Percentiles rank a stretch among this genome's conserved stretches.
Evolutionary conservation across 2,888 invertebrate species (phyloP).

Genomic region (Tryphoninae sp.): DNA sequence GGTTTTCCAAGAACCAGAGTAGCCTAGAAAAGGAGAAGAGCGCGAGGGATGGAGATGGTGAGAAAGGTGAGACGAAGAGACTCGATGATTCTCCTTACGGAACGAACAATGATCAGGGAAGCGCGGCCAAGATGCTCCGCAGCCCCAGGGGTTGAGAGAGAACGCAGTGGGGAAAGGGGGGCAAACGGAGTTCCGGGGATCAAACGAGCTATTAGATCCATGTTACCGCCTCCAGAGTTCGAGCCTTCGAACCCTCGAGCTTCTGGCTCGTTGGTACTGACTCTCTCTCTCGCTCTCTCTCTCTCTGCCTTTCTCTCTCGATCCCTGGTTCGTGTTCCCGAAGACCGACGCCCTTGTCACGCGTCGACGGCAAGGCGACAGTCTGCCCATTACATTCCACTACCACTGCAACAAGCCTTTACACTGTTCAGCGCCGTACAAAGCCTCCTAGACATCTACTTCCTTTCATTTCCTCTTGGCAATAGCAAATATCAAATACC

Average conservation of each 20-base stretch:
- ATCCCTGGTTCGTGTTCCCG: constrained; percentile 66
- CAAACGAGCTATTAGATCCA: constrained; percentile 77
- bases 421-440: constrained; percentile 25
- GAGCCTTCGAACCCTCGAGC: constrained; percentile 66
- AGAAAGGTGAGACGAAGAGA: constrained; percentile 54
- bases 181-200: constrained; percentile 65
- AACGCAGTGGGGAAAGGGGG: constrained; percentile 66
- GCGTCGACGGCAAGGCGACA: constrained; percentile 69
- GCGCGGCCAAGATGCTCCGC: constrained; percentile 44
- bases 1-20: constrained; percentile 18
- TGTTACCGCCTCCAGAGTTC: constrained; percentile 68
- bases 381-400: constrained; percentile 72
- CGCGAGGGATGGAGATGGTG: constrained; percentile 50
- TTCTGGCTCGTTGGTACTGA: constrained; percentile 41
- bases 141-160: constrained; percentile 56
- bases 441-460: constrained; percentile 9
- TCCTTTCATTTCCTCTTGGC: constrained; percentile 39
- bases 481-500: constrained; percentile 49
- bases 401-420: constrained; percentile 28
- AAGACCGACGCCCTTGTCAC: constrained; percentile 63
- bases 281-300: constrained; percentile 31
- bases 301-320: constrained; percentile 29
- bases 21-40: constrained; percentile 51
- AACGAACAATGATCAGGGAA: constrained; percentile 57
- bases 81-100: constrained; percentile 51